Percentiles rank a stretch among this genome's conserved stretches.
Conservation (phyloP, 2,888 invertebrate genomes). For the Philereme transversata region DNA sequence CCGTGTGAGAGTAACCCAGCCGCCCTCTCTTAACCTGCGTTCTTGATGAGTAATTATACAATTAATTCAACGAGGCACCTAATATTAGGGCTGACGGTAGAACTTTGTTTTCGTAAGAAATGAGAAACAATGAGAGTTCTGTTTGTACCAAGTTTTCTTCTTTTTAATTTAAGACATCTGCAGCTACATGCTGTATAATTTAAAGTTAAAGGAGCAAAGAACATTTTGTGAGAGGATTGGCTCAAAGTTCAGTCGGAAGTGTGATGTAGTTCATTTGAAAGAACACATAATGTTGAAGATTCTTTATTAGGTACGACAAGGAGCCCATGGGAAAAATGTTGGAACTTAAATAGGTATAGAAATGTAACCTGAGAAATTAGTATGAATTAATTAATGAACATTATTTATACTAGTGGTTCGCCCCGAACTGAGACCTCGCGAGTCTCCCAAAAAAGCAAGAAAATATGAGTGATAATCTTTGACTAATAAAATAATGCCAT, state of each 20-base stretch:
- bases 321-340: not conserved
- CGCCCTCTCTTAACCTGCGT: not conserved
- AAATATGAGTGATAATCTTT: too few relatives aligned
- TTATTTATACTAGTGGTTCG: too few relatives aligned
- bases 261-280: not conserved
- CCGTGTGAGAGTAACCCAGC: not conserved
- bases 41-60: slow-evolving; percentile 68
- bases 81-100: slow-evolving; percentile 53
- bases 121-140: slow-evolving; percentile 64
- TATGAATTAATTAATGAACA: not conserved
- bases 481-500: too few relatives aligned
- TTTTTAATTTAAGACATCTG: not conserved
- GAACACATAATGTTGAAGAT: not conserved
- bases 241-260: not conserved
- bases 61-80: slow-evolving; percentile 74
- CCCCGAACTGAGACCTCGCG: too few relatives aligned
- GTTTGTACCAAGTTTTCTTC: slow-evolving; percentile 52
- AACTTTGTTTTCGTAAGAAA: slow-evolving; percentile 67
- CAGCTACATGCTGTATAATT: not conserved
- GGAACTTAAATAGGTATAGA: not conserved
- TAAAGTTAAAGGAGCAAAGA: not conserved
- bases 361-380: too few relatives aligned
- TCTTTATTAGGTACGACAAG: not conserved
- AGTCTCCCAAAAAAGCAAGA: too few relatives aligned
- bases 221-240: not conserved